phyloP scores from a whole-genome alignment of 2,888 invertebrate species.

The Lobophora halterata region DNA sequence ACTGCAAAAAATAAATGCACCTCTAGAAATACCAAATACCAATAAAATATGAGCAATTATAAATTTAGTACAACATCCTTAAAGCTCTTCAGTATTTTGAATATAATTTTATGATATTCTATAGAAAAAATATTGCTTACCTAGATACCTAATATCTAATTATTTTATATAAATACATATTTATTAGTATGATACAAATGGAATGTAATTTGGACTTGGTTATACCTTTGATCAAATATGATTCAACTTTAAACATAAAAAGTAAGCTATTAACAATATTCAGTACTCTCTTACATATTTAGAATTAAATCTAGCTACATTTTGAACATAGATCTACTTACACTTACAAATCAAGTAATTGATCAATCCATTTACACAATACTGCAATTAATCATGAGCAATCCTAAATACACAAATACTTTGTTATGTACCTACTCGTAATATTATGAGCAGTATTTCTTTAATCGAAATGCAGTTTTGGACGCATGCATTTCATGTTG shows the following conservation, averaged over 20 bases:
- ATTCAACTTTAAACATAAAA: constrained; percentile 50
- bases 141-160: constrained; percentile 22
- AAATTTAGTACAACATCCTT: constrained; percentile 63
- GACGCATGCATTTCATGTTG: constrained; percentile 10
- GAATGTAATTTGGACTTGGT: constrained; percentile 76
- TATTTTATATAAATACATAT: constrained; percentile 64
- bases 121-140: constrained; percentile 16
- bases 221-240: constrained; percentile 61
- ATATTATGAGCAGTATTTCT: constrained; percentile 23
- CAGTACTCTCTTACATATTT: constrained; percentile 70
- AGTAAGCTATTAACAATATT: constrained; percentile 62
- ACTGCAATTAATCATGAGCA: constrained; percentile 65
- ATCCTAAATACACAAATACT: constrained; percentile 32
- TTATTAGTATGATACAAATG: constrained; percentile 64
- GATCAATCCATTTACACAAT: constrained; percentile 62
- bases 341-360: constrained; percentile 54
- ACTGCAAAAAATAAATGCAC: constrained; percentile 53
- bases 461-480: constrained; percentile 24
- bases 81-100: constrained; percentile 69
- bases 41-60: constrained; percentile 69
- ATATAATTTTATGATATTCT: constrained; percentile 21
- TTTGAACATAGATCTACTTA: constrained; percentile 49
- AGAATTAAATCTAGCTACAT: constrained; percentile 39
- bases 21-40: constrained; percentile 40
- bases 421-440: constrained; percentile 21